Evolutionary conservation across 92 coral and sea anemone species (phyloP).

Genomic region (Micromussa lordhowensis): DNA sequence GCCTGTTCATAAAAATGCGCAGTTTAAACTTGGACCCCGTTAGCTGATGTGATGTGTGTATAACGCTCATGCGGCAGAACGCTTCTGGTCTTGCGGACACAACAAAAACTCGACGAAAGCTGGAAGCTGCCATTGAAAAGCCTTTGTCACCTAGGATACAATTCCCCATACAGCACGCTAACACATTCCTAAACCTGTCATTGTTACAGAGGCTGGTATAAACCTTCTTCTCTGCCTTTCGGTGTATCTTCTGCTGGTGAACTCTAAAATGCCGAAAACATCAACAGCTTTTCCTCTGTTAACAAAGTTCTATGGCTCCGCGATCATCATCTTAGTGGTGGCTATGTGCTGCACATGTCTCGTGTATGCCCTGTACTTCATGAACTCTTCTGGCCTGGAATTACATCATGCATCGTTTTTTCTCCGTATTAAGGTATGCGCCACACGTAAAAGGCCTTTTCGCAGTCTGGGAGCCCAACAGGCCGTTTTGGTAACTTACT

Average conservation of each 20-base stretch:
- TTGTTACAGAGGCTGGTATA: conserved; percentile 90
- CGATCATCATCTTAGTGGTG: conserved; percentile 83
- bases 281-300: conserved; percentile 90
- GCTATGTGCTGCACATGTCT: conserved; percentile 88
- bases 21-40: too few relatives aligned
- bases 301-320: conserved; percentile 93
- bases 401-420: conserved; percentile 51
- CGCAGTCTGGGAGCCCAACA: too few relatives aligned
- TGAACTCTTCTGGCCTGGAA: conserved; percentile 87
- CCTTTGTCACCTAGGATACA: too few relatives aligned
- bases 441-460: not conserved
- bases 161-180: not conserved
- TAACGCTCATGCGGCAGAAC: too few relatives aligned
- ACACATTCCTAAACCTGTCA: not conserved
- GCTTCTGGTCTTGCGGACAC: too few relatives aligned
- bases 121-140: too few relatives aligned
- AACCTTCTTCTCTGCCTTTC: conserved; percentile 89
- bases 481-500: too few relatives aligned
- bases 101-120: too few relatives aligned
- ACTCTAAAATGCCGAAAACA: conserved; percentile 89
- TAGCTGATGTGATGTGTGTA: too few relatives aligned
- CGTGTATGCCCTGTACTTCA: conserved; percentile 90
- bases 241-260: conserved; percentile 88
- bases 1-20: too few relatives aligned
- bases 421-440: conserved; percentile 64